These are phyloP conservation scores for Pseudoatta argentina DNA, from an alignment of 1,140 invertebrate species.

Conservation along the genomic window DNA sequence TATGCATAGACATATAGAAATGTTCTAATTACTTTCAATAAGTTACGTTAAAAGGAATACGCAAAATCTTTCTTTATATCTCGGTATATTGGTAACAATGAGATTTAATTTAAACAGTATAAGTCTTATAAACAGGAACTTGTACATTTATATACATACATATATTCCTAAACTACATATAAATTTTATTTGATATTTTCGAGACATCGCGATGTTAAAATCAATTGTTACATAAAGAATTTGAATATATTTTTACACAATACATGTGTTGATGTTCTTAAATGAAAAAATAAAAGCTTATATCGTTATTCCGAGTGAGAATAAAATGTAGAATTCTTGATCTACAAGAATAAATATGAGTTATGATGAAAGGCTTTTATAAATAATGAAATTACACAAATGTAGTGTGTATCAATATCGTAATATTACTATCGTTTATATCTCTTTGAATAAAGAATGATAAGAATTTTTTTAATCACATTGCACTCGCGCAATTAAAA, in stretches of 20 bases:
- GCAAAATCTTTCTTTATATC: conserved; percentile 13
- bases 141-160: conserved; percentile 42
- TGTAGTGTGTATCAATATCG: neutral
- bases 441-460: conserved; percentile 3
- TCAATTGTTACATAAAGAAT: conserved; percentile 4
- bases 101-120: conserved; percentile 53
- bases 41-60: neutral
- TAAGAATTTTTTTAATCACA: conserved; percentile 9
- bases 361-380: neutral
- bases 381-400: neutral
- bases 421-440: neutral
- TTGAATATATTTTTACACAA: conserved; percentile 14
- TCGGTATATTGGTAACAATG: conserved; percentile 1
- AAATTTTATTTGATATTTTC: conserved; percentile 35
- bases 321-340: neutral
- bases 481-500: neutral
- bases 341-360: neutral
- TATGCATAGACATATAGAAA: neutral
- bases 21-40: conserved; percentile 21
- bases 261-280: neutral
- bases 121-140: conserved; percentile 56
- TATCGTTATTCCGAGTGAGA: conserved; percentile 1
- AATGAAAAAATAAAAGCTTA: neutral
- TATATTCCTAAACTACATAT: conserved; percentile 23
- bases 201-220: neutral